Evolutionary conservation across 2,888 invertebrate genomes (phyloP).

Genomic region (Nemoura dubitans): DNA sequence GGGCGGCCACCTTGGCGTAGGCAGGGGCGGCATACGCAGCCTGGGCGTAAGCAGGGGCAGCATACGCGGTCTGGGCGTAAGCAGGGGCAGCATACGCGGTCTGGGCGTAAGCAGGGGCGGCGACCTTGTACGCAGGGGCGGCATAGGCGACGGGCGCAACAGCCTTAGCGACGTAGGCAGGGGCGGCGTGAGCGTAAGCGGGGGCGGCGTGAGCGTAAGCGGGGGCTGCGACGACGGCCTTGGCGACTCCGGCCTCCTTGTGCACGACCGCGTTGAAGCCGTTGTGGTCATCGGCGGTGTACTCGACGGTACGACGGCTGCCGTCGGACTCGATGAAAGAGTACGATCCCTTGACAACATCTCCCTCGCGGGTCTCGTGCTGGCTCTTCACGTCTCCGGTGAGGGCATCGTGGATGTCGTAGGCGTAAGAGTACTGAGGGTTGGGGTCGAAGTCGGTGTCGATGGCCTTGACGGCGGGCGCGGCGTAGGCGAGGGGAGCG

Average conservation of each 20-base stretch:
- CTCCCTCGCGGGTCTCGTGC: constrained; percentile 65
- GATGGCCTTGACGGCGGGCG: constrained; percentile 50
- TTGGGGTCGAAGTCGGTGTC: constrained; percentile 62
- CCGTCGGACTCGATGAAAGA: constrained; percentile 67
- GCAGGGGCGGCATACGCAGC: constrained; percentile 43
- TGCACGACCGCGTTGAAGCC: constrained; percentile 69
- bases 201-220: constrained; percentile 46
- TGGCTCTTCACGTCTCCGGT: constrained; percentile 68
- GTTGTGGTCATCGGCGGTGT: constrained; percentile 67
- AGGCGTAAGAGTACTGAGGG: constrained; percentile 66
- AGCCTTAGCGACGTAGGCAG: constrained; percentile 50
- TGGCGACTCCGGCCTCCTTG: constrained; percentile 59
- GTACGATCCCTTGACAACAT: constrained; percentile 66
- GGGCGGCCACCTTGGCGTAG: constrained; percentile 51
- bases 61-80: constrained; percentile 40
- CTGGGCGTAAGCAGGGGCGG: constrained; percentile 41
- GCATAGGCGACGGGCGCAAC: constrained; percentile 50
- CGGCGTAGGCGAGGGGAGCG: constrained; percentile 50
- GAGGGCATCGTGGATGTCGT: constrained; percentile 65
- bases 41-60: constrained; percentile 46
- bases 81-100: constrained; percentile 45
- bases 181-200: constrained; percentile 49
- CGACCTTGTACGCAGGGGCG: constrained; percentile 49
- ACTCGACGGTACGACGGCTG: constrained; percentile 65
- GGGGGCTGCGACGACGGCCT: constrained; percentile 51